Evolutionary conservation across 2,113 vertebrate species (phyloP), one percentile per base, ranked within the genome.

Genomic region (Brienomyrus longianalis): DNA sequence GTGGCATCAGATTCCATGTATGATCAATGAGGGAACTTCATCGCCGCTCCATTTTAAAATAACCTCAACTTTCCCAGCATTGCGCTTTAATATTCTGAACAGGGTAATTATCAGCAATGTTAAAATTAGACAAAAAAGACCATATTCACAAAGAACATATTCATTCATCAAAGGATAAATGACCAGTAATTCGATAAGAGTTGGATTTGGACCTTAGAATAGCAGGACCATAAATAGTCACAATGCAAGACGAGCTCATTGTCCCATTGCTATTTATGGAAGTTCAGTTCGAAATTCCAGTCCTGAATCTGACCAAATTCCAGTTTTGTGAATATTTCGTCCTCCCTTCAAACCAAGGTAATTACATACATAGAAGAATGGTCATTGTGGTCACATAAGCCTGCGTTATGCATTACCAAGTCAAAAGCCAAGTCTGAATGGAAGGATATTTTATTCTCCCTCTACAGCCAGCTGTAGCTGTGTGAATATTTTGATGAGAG

Each of bases 101-200:
- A 35, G 50, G 51, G 85, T 87, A 52, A 87, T 87, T 87, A 87
- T 87, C 85, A 27, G 85, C 85, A 87, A 87, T 87, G 85, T 87
- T 87, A 87, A 87, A 87, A 87, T 87, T 87, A 87, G 85, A 87
- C 83, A 87, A 87, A 87, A 50, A 54, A 87, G 85, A 13, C 51
- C 51, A 35, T 87, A 87, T 87, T 87, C 85, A 39, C 50, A 56
- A 87, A 87, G 85, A 87, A 87, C 51, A 7, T 87, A 54, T 87
- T 54, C 85, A 87, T 87, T 87, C 27, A 87, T 87, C 85, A 87
- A 54, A 87, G 85, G 85, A 87, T 50, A 87, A 87, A 87, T 87
- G 48, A 39, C 50, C 85, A 35, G 50, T 54, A 52, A 54, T 87
- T 87, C 31, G 85, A 87, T 87, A 87, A 54, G 27, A 87, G 85